Conservation (phyloP, 2,797 vertebrate genomes). For the Sebastes oblongus region DNA sequence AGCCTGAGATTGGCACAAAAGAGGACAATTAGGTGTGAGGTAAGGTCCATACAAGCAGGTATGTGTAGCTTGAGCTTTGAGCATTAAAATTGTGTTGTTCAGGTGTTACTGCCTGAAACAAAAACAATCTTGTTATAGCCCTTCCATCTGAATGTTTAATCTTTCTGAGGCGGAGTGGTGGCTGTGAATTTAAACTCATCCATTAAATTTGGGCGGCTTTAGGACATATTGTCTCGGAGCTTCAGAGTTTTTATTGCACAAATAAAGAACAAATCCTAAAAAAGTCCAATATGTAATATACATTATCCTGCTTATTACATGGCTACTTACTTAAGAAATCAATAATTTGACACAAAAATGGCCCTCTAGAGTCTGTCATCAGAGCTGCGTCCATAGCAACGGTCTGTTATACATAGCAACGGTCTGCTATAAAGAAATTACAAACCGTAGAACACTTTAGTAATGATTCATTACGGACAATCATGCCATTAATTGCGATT, state of each 20-base stretch:
- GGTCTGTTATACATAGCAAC: no score
- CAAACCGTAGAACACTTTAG: neutral
- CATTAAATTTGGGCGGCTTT: neutral
- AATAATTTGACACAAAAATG: no score
- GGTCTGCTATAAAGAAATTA: no score
- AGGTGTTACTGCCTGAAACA: neutral
- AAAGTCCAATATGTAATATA: neutral
- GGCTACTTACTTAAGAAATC: no score
- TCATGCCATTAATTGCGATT: neutral
- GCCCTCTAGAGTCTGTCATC: no score
- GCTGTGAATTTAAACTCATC: constrained; percentile 17
- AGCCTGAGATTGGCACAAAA: neutral
- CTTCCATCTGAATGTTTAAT: constrained; percentile 17
- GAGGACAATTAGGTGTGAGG: neutral
- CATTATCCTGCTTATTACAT: no score
- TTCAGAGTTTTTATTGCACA: neutral
- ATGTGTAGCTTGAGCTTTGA: neutral
- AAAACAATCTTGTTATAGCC: neutral
- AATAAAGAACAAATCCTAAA: neutral
- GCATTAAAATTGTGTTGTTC: neutral
- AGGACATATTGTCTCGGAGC: neutral
- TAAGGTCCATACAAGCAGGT: neutral
- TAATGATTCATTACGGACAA: no score
- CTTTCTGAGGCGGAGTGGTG: neutral
- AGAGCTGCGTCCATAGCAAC: no score